A percentile compares a stretch with the other conserved stretches of the same genome.
Conservation (phyloP, 2,888 invertebrate species). For the Drosophila demipolita region DNA sequence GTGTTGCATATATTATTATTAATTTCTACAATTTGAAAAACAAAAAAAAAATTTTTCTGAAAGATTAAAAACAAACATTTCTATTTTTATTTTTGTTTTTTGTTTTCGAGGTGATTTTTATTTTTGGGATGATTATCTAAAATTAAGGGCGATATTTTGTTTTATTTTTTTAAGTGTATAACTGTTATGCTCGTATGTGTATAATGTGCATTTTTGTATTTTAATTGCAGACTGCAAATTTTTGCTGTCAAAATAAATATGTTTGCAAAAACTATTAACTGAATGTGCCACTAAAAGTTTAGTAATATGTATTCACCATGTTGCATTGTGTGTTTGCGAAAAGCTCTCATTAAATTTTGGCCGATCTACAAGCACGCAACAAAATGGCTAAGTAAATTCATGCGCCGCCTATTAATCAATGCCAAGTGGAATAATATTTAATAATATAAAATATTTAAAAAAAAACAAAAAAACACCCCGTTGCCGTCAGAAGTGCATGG, state of each 20-base stretch:
- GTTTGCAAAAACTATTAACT: constrained; percentile 20
- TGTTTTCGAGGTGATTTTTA: neutral
- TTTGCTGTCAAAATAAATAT: constrained; percentile 17
- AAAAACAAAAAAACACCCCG: neutral
- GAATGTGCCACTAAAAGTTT: neutral
- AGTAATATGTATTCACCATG: neutral
- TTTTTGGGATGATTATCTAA: neutral
- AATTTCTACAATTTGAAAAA: too few relatives aligned
- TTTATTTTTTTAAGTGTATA: neutral
- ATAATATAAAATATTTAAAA: constrained; percentile 17
- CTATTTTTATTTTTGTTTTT: neutral
- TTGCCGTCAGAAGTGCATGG: constrained; percentile 3
- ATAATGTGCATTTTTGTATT: constrained; percentile 4
- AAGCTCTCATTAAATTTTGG: constrained; percentile 12
- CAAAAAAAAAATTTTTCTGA: neutral
- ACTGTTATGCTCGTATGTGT: neutral
- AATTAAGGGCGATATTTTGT: neutral
- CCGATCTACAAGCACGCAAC: constrained; percentile 23
- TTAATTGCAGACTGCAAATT: constrained; percentile 9
- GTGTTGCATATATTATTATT: neutral
- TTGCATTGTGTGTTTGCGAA: neutral
- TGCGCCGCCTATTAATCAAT: constrained; percentile 30
- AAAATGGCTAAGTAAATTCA: constrained; percentile 18
- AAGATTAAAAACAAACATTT: neutral
- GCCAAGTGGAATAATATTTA: constrained; percentile 18